Evolutionary conservation across 2,888 invertebrate species (phyloP), one percentile per base, ranked within the genome.

Genomic region (Dicyrtomina minuta): DNA sequence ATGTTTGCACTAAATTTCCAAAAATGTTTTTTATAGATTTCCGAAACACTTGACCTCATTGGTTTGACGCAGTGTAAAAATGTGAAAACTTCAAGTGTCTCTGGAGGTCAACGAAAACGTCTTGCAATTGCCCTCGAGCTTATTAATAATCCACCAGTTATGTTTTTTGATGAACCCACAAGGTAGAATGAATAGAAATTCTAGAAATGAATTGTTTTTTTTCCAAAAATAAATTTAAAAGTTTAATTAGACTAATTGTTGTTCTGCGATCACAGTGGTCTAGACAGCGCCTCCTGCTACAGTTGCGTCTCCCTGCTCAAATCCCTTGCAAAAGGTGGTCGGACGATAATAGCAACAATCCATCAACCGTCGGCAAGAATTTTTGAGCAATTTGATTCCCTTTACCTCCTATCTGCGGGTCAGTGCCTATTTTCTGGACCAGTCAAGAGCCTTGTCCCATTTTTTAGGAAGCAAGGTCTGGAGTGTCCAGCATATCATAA

Each of bases 91-190:
- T 85, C 86, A 13, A 88, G 89, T 79, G 85, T 97, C 60, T 96
- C 96, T 0, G 96, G 96, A 12, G 97, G 97, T 0, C 96, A 97
- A 83, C 90, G 88, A 80, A 97, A 97, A 82, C 86, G 96, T 78
- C 86, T 97, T 27, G 95, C 96, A 24, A 96, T 97, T 69, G 96
- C 96, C 5, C 83, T 96, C 79, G 97, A 97, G 82, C 86, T 97
- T 73, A 91, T 97, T 76, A 96, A 93, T 83, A 96, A 97, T 82
- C 97, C 96, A 26, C 96, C 96, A 74, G 92, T 96, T 72, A 96
- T 96, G 94, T 96, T 96, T 83, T 95, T 96, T 81, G 96, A 96
- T 80, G 96, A 96, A 82, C 96, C 96, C 1, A 96, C 96, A 15
- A 95, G 55, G 33, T 58, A 26, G n/a, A n/a, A 0, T n/a, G 22